Evolutionary conservation across 2,797 vertebrate species (phyloP).

Genomic region (Coendou prehensilis): DNA sequence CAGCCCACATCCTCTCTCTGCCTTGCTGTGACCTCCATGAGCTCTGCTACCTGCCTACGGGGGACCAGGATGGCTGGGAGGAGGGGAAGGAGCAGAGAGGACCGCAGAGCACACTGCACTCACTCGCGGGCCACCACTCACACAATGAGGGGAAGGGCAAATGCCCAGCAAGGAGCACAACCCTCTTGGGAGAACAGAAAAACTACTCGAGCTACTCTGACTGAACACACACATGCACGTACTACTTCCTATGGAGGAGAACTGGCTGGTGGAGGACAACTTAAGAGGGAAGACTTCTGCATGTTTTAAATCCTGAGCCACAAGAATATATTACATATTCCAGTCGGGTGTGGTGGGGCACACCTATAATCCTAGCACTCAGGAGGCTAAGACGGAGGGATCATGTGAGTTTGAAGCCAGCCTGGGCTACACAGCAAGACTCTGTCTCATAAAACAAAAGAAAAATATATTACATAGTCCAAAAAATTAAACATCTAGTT

Average conservation of each 20-base stretch:
- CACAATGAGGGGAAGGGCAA: background rate
- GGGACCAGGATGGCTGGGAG: background rate
- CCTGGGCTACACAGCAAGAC: background rate
- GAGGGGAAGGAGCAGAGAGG: background rate
- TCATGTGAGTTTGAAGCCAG: background rate
- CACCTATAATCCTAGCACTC: background rate
- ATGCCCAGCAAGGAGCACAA: background rate
- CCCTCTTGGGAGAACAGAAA: background rate
- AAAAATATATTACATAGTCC: background rate
- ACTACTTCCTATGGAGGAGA: background rate
- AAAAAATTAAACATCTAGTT: background rate
- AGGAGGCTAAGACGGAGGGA: background rate
- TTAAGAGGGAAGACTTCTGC: background rate
- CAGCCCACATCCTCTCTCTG: background rate
- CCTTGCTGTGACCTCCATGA: background rate
- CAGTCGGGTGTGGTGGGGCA: background rate
- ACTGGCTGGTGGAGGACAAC: background rate
- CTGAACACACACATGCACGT: background rate
- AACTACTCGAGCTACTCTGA: background rate
- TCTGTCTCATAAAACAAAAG: background rate
- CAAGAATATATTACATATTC: conserved; percentile 1
- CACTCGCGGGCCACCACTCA: background rate
- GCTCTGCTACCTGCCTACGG: background rate
- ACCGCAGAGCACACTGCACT: background rate
- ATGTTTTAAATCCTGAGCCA: conserved; percentile 37